phyloP scores from a whole-genome alignment of 2,113 vertebrate species.

The Chiloscyllium plagiosum region DNA sequence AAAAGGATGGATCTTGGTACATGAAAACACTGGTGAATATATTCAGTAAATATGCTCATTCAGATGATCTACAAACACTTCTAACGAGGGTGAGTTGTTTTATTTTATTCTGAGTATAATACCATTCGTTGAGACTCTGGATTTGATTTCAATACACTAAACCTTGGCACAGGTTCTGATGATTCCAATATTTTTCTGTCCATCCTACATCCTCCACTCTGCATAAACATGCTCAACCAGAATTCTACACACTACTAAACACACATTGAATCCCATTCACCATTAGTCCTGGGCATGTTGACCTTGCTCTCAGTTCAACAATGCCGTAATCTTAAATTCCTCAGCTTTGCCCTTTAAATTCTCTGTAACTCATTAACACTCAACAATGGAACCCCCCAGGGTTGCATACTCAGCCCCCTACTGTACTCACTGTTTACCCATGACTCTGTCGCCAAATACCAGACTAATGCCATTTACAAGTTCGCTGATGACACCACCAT shows the following conservation, averaged over 20 bases:
- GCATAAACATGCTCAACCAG: not conserved
- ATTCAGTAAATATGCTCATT: slow-evolving; percentile 58
- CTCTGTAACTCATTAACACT: not conserved
- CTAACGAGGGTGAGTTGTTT: slow-evolving; percentile 65
- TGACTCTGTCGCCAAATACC: too few relatives aligned
- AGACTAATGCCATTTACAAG: too few relatives aligned
- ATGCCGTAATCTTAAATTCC: not conserved
- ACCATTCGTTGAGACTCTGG: not conserved
- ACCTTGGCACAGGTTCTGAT: not conserved
- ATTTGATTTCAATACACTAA: not conserved
- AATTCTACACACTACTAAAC: not conserved
- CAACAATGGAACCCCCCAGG: too few relatives aligned
- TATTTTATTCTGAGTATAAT: not conserved
- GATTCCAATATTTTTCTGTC: not conserved
- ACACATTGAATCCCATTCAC: not conserved
- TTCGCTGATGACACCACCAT: too few relatives aligned
- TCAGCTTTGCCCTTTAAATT: not conserved
- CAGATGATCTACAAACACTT: slow-evolving; percentile 66
- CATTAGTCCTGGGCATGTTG: not conserved
- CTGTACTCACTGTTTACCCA: too few relatives aligned
- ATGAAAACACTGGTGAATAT: slow-evolving; percentile 69
- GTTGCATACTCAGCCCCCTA: too few relatives aligned
- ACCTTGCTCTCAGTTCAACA: not conserved
- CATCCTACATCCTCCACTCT: not conserved
- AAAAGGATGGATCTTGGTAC: slow-evolving; percentile 73